Percentiles rank a stretch among this genome's conserved stretches.
phyloP scores from a whole-genome alignment of 2,888 invertebrate genomes.

The Papilio demoleus region DNA sequence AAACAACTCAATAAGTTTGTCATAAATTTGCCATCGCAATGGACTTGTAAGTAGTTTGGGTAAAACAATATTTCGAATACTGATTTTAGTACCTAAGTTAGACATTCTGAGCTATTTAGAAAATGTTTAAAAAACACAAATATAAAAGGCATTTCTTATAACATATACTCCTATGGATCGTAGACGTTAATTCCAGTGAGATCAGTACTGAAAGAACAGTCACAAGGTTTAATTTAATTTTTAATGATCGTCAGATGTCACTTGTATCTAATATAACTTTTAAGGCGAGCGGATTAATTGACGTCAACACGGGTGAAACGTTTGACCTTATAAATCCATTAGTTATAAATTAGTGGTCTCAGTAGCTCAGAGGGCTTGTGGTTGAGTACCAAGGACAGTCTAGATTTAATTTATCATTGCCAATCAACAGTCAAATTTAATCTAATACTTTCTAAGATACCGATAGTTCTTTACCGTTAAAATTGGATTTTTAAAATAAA shows the following conservation, averaged over 20 bases:
- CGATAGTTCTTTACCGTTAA: too few relatives aligned
- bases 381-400: background rate
- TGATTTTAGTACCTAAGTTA: too few relatives aligned
- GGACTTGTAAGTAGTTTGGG: too few relatives aligned
- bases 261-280: background rate
- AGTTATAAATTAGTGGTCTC: background rate
- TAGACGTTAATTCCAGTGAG: background rate
- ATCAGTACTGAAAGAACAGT: background rate
- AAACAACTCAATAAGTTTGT: background rate
- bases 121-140: too few relatives aligned
- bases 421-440: too few relatives aligned
- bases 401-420: background rate
- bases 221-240: background rate
- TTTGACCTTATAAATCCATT: slow-evolving; percentile 7
- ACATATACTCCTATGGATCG: too few relatives aligned
- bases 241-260: background rate
- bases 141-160: too few relatives aligned
- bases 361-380: background rate
- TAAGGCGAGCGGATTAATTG: slow-evolving; percentile 1
- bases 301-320: background rate
- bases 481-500: too few relatives aligned
- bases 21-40: too few relatives aligned
- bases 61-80: too few relatives aligned
- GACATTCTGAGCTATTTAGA: too few relatives aligned
- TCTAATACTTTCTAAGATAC: too few relatives aligned